Conservation (phyloP, 2,888 invertebrate species). For the Rotaria magnacalcarata region DNA sequence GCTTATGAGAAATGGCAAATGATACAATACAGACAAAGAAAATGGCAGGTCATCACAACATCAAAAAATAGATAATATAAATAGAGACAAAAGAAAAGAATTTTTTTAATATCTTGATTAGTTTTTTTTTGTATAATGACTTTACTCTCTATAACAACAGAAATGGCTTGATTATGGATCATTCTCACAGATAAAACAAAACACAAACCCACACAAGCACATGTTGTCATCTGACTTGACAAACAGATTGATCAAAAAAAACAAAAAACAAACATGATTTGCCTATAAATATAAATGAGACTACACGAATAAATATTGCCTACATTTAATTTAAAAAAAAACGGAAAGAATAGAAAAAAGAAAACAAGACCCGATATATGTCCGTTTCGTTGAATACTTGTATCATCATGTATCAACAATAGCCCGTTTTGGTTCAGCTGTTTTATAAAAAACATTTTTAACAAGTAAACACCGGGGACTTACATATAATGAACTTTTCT, state of each 20-base stretch:
- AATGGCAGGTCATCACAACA: conserved; percentile 23
- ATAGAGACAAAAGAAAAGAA: neutral
- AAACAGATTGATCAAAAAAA: neutral
- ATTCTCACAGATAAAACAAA: neutral
- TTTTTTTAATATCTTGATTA: neutral
- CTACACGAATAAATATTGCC: conserved; percentile 29
- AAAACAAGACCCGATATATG: neutral
- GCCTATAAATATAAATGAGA: conserved; percentile 25
- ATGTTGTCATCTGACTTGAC: conserved; percentile 26
- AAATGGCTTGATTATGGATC: conserved; percentile 14
- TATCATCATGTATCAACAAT: neutral
- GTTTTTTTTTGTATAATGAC: too few relatives aligned
- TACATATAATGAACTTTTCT: neutral
- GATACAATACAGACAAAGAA: conserved; percentile 15
- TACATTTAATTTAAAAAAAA: neutral
- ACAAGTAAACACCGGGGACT: conserved; percentile 22
- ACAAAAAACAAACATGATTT: neutral
- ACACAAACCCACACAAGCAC: neutral
- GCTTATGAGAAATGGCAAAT: conserved; percentile 3
- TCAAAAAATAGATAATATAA: conserved; percentile 16
- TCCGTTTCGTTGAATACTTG: conserved; percentile 1
- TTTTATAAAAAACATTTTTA: neutral
- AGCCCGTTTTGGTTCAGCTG: conserved; percentile 6
- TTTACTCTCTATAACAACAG: too few relatives aligned
- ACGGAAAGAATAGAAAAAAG: neutral